Base-by-base conservation (phyloP, 2,113 vertebrate genomes). In the Pipra filicauda region DNA sequence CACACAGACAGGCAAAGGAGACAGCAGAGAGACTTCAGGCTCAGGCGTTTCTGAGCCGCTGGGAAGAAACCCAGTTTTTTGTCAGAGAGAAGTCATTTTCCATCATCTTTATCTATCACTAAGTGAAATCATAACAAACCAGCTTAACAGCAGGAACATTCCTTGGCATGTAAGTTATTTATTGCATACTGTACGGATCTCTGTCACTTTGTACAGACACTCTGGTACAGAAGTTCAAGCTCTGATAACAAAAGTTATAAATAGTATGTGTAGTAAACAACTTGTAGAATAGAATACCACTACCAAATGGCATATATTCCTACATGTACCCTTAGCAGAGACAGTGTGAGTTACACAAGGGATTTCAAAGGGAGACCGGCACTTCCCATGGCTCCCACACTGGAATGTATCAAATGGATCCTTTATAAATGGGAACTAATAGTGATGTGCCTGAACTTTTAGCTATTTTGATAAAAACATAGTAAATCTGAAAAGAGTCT, bases 41-140 rank as follows among this genome's bases (percentile, higher is more conserved):
- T 80, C 2, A 2, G 73, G 49, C 27, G 31, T 55, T 89, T 89
- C 44, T 78, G 48, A 80, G 76, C 52, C 35, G 51, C 95, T 74
- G 89, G 96, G 83, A 95, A 92, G 70, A 93, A 93, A 95, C 73
- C 30, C 43, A 92, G 10, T 35, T 84, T 91, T 84, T 78, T 96
- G 73, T 89, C 89, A 78, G 61, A 28, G 57, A 72, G 80, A 86
- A 93, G 69, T 84, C 5, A 0, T 91, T 67, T 67, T 96, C 89
- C 61, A 69, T 93, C 89, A 89, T 93, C 70, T 91, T 89, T 95
- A 78, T 95, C 89, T 92, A 74, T 81, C 6, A 0, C 72, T 67
- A 55, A 84, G 79, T 77, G 48, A 92, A 91, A 89, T 82, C 83
- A 78, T n/a, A 95, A 86, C 79, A 95, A 93, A 89, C 61, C 69